Evolutionary conservation across 2,888 invertebrate species (phyloP).

Genomic region (Heliconius erato): DNA sequence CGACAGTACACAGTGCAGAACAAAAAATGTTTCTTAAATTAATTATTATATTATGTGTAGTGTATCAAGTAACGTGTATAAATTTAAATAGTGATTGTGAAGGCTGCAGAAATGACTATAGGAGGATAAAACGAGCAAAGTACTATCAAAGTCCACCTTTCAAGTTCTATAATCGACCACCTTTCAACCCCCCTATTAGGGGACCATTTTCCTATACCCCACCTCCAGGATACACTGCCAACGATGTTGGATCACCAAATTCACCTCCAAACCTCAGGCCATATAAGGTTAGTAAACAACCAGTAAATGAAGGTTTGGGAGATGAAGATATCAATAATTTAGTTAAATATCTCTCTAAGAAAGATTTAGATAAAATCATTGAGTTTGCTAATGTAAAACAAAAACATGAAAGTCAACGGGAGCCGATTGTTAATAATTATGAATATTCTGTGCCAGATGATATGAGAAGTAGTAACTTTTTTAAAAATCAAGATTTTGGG

Average conservation of each 20-base stretch:
- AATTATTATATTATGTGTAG: constrained; percentile 59
- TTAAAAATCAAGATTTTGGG: constrained; percentile 15
- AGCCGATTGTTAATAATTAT: constrained; percentile 30
- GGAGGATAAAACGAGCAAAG: constrained; percentile 73
- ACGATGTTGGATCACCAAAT: constrained; percentile 55
- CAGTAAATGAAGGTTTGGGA: constrained; percentile 66
- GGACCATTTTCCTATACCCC: constrained; percentile 73
- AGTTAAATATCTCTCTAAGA: constrained; percentile 74
- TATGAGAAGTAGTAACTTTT: constrained; percentile 31
- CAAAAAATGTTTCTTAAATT: constrained; percentile 46
- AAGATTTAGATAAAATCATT: constrained; percentile 75
- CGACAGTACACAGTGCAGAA: constrained; percentile 48
- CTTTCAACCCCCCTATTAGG: constrained; percentile 59
- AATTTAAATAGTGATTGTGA: constrained; percentile 53
- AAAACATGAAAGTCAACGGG: constrained; percentile 36
- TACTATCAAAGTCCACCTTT: constrained; percentile 68
- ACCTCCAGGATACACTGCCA: constrained; percentile 65
- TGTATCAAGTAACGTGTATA: constrained; percentile 61
- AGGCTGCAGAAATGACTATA: constrained; percentile 56
- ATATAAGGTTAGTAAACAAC: constrained; percentile 73
- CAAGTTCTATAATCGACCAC: constrained; percentile 70
- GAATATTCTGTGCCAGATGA: constrained; percentile 25
- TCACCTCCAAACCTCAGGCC: constrained; percentile 57
- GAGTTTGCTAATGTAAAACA: constrained; percentile 63
- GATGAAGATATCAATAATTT: constrained; percentile 75